These are phyloP conservation scores for Hepsetus odoe DNA, from an alignment of 2,113 vertebrate genomes.

Conservation along the genomic window DNA sequence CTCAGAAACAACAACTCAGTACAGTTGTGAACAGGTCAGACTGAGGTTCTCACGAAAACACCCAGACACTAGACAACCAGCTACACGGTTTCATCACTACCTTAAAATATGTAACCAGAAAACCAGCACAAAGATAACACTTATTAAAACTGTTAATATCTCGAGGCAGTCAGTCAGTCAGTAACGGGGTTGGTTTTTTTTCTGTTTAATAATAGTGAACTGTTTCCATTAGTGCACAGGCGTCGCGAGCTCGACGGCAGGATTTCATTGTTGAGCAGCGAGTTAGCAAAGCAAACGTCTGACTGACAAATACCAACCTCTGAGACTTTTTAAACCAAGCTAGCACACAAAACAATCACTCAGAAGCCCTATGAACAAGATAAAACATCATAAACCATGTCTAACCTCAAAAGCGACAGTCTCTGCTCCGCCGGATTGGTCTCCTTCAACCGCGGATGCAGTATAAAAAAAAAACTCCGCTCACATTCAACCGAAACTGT, in stretches of 20 bases:
- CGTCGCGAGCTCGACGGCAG: neutral
- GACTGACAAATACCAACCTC: neutral
- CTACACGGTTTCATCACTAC: too few species aligned
- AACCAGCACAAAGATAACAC: too few species aligned
- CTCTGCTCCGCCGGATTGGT: conserved; percentile 65
- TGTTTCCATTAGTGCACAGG: neutral
- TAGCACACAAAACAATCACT: neutral
- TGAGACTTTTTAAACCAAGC: too few species aligned
- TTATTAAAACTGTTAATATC: too few species aligned
- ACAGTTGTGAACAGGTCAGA: neutral
- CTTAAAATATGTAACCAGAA: too few species aligned
- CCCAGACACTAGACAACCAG: neutral
- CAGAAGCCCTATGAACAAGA: neutral
- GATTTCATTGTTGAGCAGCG: neutral
- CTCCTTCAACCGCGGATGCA: conserved; percentile 61
- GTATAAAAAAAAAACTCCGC: conserved; percentile 55
- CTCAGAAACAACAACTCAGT: neutral
- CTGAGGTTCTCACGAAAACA: neutral
- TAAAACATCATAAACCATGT: conserved; percentile 38
- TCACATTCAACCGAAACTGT: conserved; percentile 61
- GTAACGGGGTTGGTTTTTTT: too few species aligned
- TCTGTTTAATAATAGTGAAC: neutral
- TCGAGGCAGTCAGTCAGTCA: too few species aligned
- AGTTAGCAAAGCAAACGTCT: neutral
- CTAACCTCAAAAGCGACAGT: conserved; percentile 65